phyloP scores from a whole-genome alignment of 1,140 invertebrate species.

The Panagrolaimus sp. region DNA sequence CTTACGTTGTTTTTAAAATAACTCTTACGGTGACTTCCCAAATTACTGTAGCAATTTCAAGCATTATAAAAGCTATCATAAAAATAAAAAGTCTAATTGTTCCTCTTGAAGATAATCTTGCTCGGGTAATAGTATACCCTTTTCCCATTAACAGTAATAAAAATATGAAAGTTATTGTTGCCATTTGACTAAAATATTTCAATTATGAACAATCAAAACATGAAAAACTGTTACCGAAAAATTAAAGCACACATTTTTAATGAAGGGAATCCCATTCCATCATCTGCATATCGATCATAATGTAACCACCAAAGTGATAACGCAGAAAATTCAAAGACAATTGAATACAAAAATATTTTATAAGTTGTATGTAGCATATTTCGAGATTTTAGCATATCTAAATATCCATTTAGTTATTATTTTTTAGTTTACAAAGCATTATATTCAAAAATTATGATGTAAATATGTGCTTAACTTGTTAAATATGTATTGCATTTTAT shows the following conservation, averaged over 20 bases:
- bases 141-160: neutral
- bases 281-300: conserved; percentile 9
- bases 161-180: neutral
- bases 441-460: too few relatives aligned
- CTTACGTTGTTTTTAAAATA: neutral
- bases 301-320: conserved; percentile 1
- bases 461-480: too few relatives aligned
- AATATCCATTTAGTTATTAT: too few relatives aligned
- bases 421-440: too few relatives aligned
- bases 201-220: too few relatives aligned
- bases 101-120: neutral
- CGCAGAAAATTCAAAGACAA: neutral
- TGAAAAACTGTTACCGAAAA: neutral
- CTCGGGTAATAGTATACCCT: neutral
- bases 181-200: too few relatives aligned
- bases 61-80: conserved; percentile 5
- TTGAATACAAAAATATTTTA: conserved; percentile 8
- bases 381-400: neutral
- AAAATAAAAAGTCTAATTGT: neutral
- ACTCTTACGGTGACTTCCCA: conserved; percentile 2
- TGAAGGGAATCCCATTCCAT: neutral
- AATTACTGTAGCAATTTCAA: neutral
- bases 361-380: conserved; percentile 10
- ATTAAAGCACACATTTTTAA: conserved; percentile 1
- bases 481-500: too few relatives aligned